Evolutionary conservation across 2,797 vertebrate genomes (phyloP).

Genomic region (Cichlasoma orientale): DNA sequence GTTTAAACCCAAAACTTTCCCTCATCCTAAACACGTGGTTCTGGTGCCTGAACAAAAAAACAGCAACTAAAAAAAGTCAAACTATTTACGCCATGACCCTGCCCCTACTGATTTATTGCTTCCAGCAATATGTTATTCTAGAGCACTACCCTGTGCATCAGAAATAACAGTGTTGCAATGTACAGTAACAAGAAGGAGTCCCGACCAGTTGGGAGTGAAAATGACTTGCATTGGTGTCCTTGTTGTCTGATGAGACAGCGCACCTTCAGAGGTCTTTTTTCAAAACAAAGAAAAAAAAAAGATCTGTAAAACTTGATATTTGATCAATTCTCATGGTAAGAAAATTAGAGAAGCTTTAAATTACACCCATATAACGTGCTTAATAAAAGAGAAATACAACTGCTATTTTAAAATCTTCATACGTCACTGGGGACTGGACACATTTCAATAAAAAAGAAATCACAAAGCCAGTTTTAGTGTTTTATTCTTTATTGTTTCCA

Average conservation of each 20-base stretch:
- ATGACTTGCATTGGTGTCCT: neutral
- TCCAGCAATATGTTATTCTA: neutral
- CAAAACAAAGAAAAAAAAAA: neutral
- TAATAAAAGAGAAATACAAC: neutral
- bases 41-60: neutral
- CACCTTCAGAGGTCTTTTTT: neutral
- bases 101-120: neutral
- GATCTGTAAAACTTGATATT: conserved; percentile 15
- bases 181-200: neutral
- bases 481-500: conserved; percentile 42
- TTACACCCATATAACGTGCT: conserved; percentile 12
- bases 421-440: conserved; percentile 8
- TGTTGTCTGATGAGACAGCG: neutral
- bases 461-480: conserved; percentile 18
- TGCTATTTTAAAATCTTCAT: conserved; percentile 8
- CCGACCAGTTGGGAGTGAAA: neutral
- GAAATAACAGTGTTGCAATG: neutral
- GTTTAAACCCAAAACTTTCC: neutral
- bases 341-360: conserved; percentile 31
- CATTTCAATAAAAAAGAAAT: conserved; percentile 8
- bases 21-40: neutral
- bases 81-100: no score
- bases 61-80: no score
- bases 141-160: neutral
- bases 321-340: conserved; percentile 13